These are phyloP conservation scores for Merodon equestris DNA, from an alignment of 2,888 invertebrate species.

Conservation along the genomic window DNA sequence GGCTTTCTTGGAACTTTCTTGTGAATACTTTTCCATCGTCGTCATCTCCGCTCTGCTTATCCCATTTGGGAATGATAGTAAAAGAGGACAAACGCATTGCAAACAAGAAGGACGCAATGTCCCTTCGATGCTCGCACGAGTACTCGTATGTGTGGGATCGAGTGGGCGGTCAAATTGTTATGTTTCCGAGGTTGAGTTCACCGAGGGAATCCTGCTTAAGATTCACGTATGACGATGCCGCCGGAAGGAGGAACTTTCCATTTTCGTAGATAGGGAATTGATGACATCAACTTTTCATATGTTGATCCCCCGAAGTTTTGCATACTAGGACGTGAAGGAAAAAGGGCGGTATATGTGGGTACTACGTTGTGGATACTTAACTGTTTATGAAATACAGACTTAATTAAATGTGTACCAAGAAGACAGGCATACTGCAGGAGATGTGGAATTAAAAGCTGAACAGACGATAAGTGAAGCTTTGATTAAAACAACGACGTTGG, in stretches of 20 bases:
- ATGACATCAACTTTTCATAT: slow-evolving; percentile 60
- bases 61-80: slow-evolving; percentile 45
- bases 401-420: slow-evolving; percentile 57
- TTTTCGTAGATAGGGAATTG: slow-evolving; percentile 61
- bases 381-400: slow-evolving; percentile 52
- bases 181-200: slow-evolving; percentile 21
- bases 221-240: background rate
- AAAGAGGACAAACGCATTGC: slow-evolving; percentile 30
- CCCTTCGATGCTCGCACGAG: background rate
- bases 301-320: slow-evolving; percentile 54
- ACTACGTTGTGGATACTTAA: slow-evolving; percentile 34
- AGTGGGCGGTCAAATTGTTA: slow-evolving; percentile 22
- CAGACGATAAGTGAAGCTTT: slow-evolving; percentile 44
- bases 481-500: slow-evolving; percentile 27
- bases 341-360: background rate
- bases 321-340: slow-evolving; percentile 5
- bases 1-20: slow-evolving; percentile 60
- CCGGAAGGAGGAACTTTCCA: slow-evolving; percentile 27
- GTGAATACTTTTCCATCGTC: slow-evolving; percentile 14
- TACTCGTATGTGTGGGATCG: no score
- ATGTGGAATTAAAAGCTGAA: background rate
- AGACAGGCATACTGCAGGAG: background rate
- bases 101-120: slow-evolving; percentile 29
- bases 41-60: slow-evolving; percentile 28
- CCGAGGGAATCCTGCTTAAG: no score